Base-by-base conservation (phyloP, 2,113 vertebrate genomes). In the Corythornis vintsioides region DNA sequence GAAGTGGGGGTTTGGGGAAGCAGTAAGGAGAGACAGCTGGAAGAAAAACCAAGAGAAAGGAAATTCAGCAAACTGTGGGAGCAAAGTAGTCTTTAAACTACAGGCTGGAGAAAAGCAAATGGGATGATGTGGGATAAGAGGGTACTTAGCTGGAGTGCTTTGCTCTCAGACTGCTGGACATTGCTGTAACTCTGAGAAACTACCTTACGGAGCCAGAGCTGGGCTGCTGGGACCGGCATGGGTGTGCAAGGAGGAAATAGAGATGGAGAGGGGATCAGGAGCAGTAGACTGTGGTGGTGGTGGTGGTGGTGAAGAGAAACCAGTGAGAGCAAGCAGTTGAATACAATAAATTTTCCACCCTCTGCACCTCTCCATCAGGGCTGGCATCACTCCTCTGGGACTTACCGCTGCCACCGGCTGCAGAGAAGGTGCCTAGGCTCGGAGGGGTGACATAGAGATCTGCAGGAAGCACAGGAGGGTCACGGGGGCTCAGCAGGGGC, bases 331-430 rank as follows among this genome's bases (percentile, higher is more conserved):
- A 4, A 60, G 13, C 40, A 61, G 56, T 29, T 50, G 29, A 35
- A 26, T 1, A n/a, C 9, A 48, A 15, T 2, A 3, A 4, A 3
- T 10, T 43, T 56, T 48, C 50, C 50, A 38, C 45, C 70, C 42
- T 64, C 55, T 22, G 42, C 43, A 42, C 25, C 77, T 31, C 0
- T 22, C 43, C 12, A 2, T 13, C 60, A 29, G 42, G 47, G 60
- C 55, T 29, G 42, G 10, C 2, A 2, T 21, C 28, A 50, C 43
- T 71, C 33, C 28, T 22, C 77, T 3, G 31, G 7, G 7, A 94
- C 95, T 95, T 95, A 95, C 95, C 94, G 1, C 81, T 47, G 61
- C 35, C 47, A 38, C 56, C 38, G 33, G 83, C 63, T 29, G 38
- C 15, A 9, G 50, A 74, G 69, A 70, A 70, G 38, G 65, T 8